A percentile compares a stretch with the other conserved stretches of the same genome.
These are phyloP conservation scores for Ectemnius cavifrons DNA, from an alignment of 2,888 invertebrate species.

Conservation along the genomic window DNA sequence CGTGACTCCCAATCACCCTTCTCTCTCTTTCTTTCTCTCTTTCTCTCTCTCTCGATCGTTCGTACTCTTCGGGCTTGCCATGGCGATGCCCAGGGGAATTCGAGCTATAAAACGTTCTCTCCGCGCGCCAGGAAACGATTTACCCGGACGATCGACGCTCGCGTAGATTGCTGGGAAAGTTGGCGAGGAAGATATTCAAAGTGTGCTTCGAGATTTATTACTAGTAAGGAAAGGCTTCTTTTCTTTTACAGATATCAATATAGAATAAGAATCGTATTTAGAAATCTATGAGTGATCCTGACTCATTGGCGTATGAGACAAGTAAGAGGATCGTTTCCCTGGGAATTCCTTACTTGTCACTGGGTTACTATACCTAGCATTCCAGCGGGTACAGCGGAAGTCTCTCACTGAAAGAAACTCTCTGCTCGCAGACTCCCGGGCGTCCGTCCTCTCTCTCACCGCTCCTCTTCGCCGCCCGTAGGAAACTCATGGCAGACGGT, in stretches of 20 bases:
- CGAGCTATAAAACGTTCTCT: background rate
- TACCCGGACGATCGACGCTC: slow-evolving; percentile 10
- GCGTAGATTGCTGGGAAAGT: too few species aligned
- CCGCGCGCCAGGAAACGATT: slow-evolving; percentile 35
- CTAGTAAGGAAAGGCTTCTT: too few species aligned
- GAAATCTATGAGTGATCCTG: too few species aligned
- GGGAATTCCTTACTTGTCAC: slow-evolving; percentile 57
- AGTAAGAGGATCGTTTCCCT: slow-evolving; percentile 50
- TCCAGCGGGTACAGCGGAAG: slow-evolving; percentile 55
- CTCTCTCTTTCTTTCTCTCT: too few species aligned
- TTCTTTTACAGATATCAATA: too few species aligned
- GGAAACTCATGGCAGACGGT: background rate
- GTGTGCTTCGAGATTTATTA: too few species aligned
- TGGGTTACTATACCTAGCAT: slow-evolving; percentile 58
- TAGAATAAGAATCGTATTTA: slow-evolving; percentile 38
- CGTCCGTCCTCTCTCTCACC: too few species aligned
- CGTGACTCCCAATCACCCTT: background rate
- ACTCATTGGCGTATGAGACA: too few species aligned
- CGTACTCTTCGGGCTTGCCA: too few species aligned
- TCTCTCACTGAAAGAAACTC: slow-evolving; percentile 54
- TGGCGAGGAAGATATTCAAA: too few species aligned
- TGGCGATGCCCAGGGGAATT: background rate
- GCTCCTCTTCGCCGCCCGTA: too few species aligned
- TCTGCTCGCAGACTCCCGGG: slow-evolving; percentile 43
- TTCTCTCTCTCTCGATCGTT: too few species aligned